Evolutionary conservation across 2,888 invertebrate species (phyloP), one percentile per base, ranked within the genome.

Genomic region (Lumbricus terrestris): DNA sequence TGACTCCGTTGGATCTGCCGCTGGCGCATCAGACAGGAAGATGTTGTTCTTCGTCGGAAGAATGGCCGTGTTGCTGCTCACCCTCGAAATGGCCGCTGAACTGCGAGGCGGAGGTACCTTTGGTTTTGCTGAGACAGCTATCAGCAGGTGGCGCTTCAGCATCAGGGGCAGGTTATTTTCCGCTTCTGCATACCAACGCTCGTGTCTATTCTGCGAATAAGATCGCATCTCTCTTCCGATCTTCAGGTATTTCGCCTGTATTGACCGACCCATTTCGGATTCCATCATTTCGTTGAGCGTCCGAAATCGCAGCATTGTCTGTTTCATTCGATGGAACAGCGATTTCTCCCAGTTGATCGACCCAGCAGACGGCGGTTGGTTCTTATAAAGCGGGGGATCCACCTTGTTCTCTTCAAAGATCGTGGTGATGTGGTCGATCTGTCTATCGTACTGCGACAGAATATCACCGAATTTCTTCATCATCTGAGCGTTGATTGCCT

Each of bases 301-400:
- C 94, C 97, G 96, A 93, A 98, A 98, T 90, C 96, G 96, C 93
- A 98, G 95, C 37, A 98, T 96, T 0, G 98, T 97, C 92, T 96
- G 96, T 94, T 97, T 98, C 93, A 98, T 96, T 92, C 96, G 96
- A 92, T 97, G 96, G 93, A 97, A 97, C 34, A 98, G 95, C 90
- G 97, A 96, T 88, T 97, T 96, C 29, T 97, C 97, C 98, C 98
- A 98, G 94, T 96, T 97, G 92, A 98, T 97, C 33, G 97, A 96
- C 16, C 98, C 98, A 8, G 97, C 96, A n/a, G 96, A 96, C 0
- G 97, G 97, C 0, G 98, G 97, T 93, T 97, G 97, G 93, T 97
- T 96, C 91, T 96, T 96, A 38, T 97, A 96, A 54, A 97, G 94
- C 0, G 97, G 97, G 0, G 97, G 97, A 92, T 96, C 93, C 5